phyloP scores from a whole-genome alignment of 1,140 invertebrate genomes.

The Linepithema humile region DNA sequence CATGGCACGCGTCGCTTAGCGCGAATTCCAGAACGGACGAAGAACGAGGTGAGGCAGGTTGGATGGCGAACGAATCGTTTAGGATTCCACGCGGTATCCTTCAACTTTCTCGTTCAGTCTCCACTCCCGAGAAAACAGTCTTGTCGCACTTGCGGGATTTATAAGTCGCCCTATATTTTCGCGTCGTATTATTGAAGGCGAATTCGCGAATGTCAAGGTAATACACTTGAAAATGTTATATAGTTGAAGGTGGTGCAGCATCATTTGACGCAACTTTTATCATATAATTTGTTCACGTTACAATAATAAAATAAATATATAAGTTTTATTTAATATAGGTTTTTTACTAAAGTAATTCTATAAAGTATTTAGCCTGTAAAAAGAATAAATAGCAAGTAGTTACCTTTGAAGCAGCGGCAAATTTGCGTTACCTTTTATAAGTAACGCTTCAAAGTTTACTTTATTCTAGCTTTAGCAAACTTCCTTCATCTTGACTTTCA shows the following conservation, averaged over 20 bases:
- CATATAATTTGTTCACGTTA: background rate
- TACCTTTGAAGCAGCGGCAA: conserved; percentile 50
- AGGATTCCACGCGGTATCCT: conserved; percentile 53
- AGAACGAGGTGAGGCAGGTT: conserved; percentile 42
- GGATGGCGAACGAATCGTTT: conserved; percentile 72
- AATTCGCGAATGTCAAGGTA: conserved; percentile 31
- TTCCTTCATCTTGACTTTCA: conserved; percentile 35
- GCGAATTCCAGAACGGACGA: conserved; percentile 61
- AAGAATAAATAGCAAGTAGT: conserved; percentile 49
- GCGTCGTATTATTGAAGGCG: conserved; percentile 44
- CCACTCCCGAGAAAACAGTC: conserved; percentile 52
- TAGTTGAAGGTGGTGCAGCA: background rate
- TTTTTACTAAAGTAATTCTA: no score
- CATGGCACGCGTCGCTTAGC: conserved; percentile 72
- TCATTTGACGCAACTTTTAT: background rate
- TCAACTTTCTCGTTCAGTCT: conserved; percentile 38
- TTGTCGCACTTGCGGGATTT: conserved; percentile 61
- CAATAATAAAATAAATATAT: background rate
- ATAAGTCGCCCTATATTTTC: conserved; percentile 35
- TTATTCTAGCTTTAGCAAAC: conserved; percentile 16
- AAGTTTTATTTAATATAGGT: background rate
- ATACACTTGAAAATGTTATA: no score
- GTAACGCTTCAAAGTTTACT: conserved; percentile 58
- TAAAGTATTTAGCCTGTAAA: no score
- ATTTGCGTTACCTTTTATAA: conserved; percentile 53